Base-by-base conservation (phyloP, 2,113 vertebrate genomes). In the Haplochromis burtoni region DNA sequence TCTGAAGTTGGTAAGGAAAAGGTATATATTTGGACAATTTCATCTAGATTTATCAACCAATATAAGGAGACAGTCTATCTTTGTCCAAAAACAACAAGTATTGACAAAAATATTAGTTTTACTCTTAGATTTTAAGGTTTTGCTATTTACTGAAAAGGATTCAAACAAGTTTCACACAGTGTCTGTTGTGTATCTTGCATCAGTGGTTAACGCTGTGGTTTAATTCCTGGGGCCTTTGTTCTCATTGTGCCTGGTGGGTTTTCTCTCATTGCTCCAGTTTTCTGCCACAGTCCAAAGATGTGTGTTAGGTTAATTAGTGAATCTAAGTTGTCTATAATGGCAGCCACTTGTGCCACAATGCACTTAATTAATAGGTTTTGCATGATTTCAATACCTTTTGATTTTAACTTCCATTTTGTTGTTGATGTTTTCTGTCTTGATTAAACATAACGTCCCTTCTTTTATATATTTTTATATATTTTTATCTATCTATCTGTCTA, bases 401-500 rank as follows among this genome's bases (percentile, higher is more conserved):
- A 5, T 31, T 61, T 31, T 3, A 59, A 59, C 55, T 14, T 29
- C 8, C 14, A 9, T 31, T 33, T 33, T 17, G 17, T 57, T 29
- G 13, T 14, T 31, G 13, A 9, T 16, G 7, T 33, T 19, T 63
- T 63, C 29, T 63, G 4, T 63, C 4, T 6, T 63, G 16, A 63
- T 9, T 33, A 9, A 63, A 19, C 9, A 10, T 19, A 17, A 61
- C 5, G 3, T 42, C 40, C 40, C 40, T 42, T 42, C 40, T 42
- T 6, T 0, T 3, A 40, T 40, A 1, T 40, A 2, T 38, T 2
- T 40, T 0, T 10, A 4, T 35, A 4, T 38, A 10, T n/a, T n/a
- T n/a, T n/a, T n/a, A n/a, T n/a, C n/a, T n/a, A n/a, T n/a, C n/a
- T n/a, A n/a, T n/a, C n/a, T n/a, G n/a, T n/a, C n/a, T n/a, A n/a